Conservation (phyloP, 2,113 vertebrate genomes). For the Mesembrinibis cayennensis region DNA sequence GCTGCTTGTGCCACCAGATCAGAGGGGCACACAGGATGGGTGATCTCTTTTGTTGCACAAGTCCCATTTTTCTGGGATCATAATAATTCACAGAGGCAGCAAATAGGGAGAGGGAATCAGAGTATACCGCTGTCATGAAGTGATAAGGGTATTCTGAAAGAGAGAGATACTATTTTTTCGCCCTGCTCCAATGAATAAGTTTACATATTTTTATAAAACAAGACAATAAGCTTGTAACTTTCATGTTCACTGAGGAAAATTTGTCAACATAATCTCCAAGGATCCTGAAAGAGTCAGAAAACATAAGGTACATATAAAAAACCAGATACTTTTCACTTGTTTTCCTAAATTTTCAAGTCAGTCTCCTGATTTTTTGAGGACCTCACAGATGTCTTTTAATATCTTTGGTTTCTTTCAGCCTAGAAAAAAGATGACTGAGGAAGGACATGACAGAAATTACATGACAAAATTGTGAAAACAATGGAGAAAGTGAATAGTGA, state of each 20-base stretch:
- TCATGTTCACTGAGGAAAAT: not conserved
- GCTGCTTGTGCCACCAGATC: not conserved
- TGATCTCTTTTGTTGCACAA: not conserved
- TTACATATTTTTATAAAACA: not conserved
- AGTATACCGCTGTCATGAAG: not conserved
- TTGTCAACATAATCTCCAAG: not conserved
- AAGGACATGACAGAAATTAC: not conserved
- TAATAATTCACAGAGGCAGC: not conserved
- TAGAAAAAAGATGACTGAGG: not conserved
- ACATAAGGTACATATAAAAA: not conserved
- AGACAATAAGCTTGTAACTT: not conserved
- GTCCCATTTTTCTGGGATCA: not conserved
- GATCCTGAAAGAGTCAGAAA: not conserved
- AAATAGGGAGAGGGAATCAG: not conserved
- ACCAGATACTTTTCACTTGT: not conserved
- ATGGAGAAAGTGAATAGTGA: not conserved
- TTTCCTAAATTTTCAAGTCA: not conserved
- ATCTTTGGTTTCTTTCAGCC: not conserved
- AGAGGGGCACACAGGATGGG: rapidly evolving
- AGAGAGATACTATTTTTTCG: not conserved
- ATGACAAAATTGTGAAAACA: not conserved
- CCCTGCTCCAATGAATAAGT: not conserved
- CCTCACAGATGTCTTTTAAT: not conserved
- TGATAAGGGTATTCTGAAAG: not conserved
- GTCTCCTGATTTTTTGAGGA: not conserved